These are phyloP conservation scores for Spisula solida DNA, from an alignment of 2,888 invertebrate genomes.

Conservation along the genomic window DNA sequence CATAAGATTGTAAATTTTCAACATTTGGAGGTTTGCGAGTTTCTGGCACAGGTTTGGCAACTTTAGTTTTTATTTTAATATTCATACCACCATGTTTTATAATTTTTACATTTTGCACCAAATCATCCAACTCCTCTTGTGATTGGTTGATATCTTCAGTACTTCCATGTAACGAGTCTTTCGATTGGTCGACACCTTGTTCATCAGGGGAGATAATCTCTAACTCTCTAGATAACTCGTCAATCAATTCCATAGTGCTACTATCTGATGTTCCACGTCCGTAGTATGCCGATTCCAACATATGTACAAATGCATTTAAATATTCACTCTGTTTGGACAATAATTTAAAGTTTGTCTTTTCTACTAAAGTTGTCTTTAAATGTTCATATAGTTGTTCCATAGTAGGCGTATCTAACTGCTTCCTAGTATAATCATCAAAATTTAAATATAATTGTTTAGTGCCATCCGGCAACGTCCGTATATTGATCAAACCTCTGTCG, in stretches of 20 bases:
- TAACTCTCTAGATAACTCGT: slow-evolving; percentile 75
- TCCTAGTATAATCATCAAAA: slow-evolving; percentile 67
- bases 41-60: slow-evolving; percentile 30
- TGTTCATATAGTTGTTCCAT: slow-evolving; percentile 80
- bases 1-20: slow-evolving; percentile 30
- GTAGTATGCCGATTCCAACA: slow-evolving; percentile 81
- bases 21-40: not conserved
- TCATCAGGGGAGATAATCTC: slow-evolving; percentile 59
- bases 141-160: slow-evolving; percentile 8
- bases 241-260: slow-evolving; percentile 71
- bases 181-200: slow-evolving; percentile 23
- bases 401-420: slow-evolving; percentile 56
- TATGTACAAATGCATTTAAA: slow-evolving; percentile 78
- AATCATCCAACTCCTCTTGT: not conserved
- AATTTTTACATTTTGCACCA: not conserved
- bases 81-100: slow-evolving; percentile 33
- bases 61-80: slow-evolving; percentile 42
- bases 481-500: slow-evolving; percentile 68
- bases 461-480: slow-evolving; percentile 75
- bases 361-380: slow-evolving; percentile 75
- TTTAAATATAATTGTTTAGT: slow-evolving; percentile 76
- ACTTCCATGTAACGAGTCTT: slow-evolving; percentile 15
- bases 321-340: slow-evolving; percentile 77
- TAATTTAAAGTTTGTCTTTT: slow-evolving; percentile 79
- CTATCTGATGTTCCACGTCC: slow-evolving; percentile 71